phyloP scores from a whole-genome alignment of 2,888 invertebrate genomes.

The Teleiodes luculella region DNA sequence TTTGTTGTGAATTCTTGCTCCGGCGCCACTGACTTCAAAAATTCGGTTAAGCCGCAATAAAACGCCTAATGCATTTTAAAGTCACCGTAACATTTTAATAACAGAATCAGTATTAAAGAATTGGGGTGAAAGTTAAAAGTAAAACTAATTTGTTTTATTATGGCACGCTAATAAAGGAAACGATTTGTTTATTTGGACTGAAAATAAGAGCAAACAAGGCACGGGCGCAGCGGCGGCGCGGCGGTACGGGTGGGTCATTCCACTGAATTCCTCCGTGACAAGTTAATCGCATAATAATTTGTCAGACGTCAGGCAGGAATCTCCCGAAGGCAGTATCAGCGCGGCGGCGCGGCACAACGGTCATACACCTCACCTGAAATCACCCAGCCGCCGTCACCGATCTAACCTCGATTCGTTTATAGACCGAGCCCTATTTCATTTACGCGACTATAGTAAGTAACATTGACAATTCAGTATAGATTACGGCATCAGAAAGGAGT shows the following conservation, averaged over 20 bases:
- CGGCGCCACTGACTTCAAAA: conserved; percentile 17
- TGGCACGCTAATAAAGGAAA: conserved; percentile 45
- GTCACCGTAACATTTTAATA: not conserved
- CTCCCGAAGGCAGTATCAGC: conserved; percentile 38
- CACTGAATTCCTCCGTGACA: conserved; percentile 51
- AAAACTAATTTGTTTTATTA: conserved; percentile 22
- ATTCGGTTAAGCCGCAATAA: not conserved
- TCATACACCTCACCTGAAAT: conserved; percentile 60
- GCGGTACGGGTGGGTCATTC: conserved; percentile 35
- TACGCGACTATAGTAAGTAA: too few species aligned
- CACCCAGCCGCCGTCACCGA: conserved; percentile 31
- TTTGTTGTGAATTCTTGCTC: conserved; percentile 2
- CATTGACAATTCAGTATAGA: too few species aligned
- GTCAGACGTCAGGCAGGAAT: conserved; percentile 49
- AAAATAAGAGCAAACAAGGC: conserved; percentile 16
- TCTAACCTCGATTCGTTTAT: conserved; percentile 31
- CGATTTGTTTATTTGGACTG: conserved; percentile 35
- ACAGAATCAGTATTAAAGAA: not conserved
- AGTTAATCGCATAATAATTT: conserved; percentile 60
- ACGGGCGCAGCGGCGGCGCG: conserved; percentile 14
- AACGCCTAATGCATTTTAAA: conserved; percentile 10
- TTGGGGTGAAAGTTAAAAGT: not conserved
- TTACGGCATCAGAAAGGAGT: too few species aligned
- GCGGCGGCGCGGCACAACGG: conserved; percentile 32
- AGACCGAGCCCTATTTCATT: too few species aligned